These are phyloP conservation scores for Caenorhabditis latens DNA, from an alignment of 1,140 invertebrate genomes.

Conservation along the genomic window DNA sequence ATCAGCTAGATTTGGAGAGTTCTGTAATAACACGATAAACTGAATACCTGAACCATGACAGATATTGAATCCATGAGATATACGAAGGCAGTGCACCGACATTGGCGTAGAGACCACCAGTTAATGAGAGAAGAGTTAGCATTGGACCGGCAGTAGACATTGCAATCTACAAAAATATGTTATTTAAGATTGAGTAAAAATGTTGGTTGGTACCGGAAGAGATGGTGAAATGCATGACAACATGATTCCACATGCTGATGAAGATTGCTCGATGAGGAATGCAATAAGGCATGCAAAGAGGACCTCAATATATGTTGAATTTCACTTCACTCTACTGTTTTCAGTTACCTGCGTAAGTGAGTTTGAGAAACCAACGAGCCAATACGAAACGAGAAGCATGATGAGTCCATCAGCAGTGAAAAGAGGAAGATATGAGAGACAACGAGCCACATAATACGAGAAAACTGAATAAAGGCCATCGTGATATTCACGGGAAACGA, in stretches of 20 bases:
- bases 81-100: conserved; percentile 72
- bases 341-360: conserved; percentile 61
- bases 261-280: conserved; percentile 75
- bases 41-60: conserved; percentile 73
- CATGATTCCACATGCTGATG: conserved; percentile 77
- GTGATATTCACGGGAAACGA: conserved; percentile 69
- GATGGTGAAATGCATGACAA: conserved; percentile 72
- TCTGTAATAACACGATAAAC: not conserved
- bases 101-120: conserved; percentile 76
- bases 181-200: not conserved
- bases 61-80: conserved; percentile 75
- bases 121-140: conserved; percentile 74
- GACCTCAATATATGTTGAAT: conserved; percentile 53
- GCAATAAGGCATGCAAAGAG: conserved; percentile 65
- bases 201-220: conserved; percentile 66
- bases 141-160: conserved; percentile 69
- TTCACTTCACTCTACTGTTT: not conserved
- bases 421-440: conserved; percentile 75
- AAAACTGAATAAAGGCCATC: conserved; percentile 60
- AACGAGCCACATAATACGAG: conserved; percentile 71
- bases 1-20: not conserved
- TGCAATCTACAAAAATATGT: conserved; percentile 16
- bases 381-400: conserved; percentile 73
- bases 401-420: conserved; percentile 75
- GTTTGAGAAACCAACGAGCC: conserved; percentile 72